Base-by-base conservation (phyloP, 2,888 invertebrate species). In the Sclerodermus sp. region DNA sequence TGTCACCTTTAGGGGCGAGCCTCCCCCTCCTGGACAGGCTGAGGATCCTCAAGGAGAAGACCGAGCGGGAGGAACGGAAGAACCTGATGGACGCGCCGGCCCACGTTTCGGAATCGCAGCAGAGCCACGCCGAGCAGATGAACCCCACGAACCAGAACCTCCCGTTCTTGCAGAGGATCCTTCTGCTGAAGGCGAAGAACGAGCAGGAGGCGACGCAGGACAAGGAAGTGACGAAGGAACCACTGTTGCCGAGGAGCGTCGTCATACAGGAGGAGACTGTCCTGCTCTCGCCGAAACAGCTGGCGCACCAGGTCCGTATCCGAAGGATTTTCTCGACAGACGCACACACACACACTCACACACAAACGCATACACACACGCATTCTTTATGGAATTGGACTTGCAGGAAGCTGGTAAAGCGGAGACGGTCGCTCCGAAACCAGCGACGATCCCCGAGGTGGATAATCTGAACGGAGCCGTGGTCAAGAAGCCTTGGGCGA, bases 1-100 rank as follows among this genome's bases (percentile, higher is more conserved):
- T 84, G 47, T 90, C 90, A 44, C 90, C 91, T 0, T 84, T 93
- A 53, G 93, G 93, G 36, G 93, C 92, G 3, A 93, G 93, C 0
- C 79, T 93, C 46, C 93, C 93, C 0, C 78, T 93, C 18, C 79
- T 93, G 8, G 87, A 90, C 37, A 81, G 93, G 49, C 79, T 93
- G 44, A 87, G 90, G 67, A 79, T 93, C 38, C 82, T 93, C 0
- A 92, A 91, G 76, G 92, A 93, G 74, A 92, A 91, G 77, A 91
- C 93, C 79, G 89, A 88, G 64, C 76, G 77, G 16, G 81, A 81
- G 48, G 79, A 78, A 42, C 69, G 57, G 29, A 64, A 65, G 3
- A 74, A 64, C 32, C 52, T 78, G 9, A 61, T 71, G 63, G 73
- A 77, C 2, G 49, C 53, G 0, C 51, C 63, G n/a, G 18, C 38